Evolutionary conservation across 2,797 vertebrate genomes (phyloP).

Genomic region (Clarias laeviceps): DNA sequence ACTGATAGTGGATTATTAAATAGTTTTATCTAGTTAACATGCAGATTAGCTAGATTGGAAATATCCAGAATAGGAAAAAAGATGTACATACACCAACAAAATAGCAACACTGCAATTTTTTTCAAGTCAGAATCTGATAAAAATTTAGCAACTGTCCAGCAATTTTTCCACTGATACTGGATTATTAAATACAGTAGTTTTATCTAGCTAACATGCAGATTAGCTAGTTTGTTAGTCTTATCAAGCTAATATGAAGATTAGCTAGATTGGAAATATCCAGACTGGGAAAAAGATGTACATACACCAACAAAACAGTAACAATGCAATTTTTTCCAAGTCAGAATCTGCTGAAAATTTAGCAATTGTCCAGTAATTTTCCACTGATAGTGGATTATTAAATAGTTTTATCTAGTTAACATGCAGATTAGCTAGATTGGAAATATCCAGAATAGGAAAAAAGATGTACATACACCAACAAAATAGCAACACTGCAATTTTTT

Average conservation of each 20-base stretch:
- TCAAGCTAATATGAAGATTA: too few relatives aligned
- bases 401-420: too few relatives aligned
- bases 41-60: too few relatives aligned
- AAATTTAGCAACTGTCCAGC: not conserved
- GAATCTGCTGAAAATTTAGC: not conserved
- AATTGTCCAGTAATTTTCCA: not conserved
- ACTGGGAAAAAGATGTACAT: too few relatives aligned
- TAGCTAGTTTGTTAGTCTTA: too few relatives aligned
- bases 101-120: not conserved
- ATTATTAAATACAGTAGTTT: not conserved
- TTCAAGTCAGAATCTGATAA: not conserved
- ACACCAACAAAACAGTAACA: not conserved
- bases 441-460: too few relatives aligned
- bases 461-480: not conserved
- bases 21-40: not conserved
- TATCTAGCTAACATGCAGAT: too few relatives aligned
- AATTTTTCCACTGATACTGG: not conserved
- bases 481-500: not conserved
- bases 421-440: too few relatives aligned
- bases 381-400: not conserved
- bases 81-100: not conserved
- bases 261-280: too few relatives aligned
- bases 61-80: too few relatives aligned
- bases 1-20: not conserved
- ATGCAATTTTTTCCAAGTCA: not conserved